A percentile compares a stretch with the other conserved stretches of the same genome.
These are phyloP conservation scores for Chrysina gloriosa DNA, from an alignment of 2,888 invertebrate species.

Conservation along the genomic window DNA sequence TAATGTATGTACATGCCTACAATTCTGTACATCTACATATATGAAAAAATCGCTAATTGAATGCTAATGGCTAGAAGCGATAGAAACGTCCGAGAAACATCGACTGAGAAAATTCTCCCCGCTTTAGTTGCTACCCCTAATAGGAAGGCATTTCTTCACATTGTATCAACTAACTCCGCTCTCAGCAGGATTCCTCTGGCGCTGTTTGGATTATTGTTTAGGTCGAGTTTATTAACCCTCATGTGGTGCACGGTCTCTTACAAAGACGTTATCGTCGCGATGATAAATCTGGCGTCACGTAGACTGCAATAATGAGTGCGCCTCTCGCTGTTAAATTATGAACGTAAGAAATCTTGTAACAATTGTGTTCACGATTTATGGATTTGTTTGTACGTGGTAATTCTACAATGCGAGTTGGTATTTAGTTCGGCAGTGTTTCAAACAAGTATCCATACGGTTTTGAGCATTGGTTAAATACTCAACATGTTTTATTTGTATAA, in stretches of 20 bases:
- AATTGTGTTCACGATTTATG: conserved; percentile 16
- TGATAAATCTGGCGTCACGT: conserved; percentile 36
- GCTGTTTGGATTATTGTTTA: conserved; percentile 28
- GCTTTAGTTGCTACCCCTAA: neutral
- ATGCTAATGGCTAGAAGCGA: too few species aligned
- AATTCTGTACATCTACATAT: too few species aligned
- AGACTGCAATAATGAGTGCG: conserved; percentile 26
- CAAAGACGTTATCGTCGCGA: conserved; percentile 30
- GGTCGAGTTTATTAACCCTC: conserved; percentile 31
- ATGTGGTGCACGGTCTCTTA: conserved; percentile 24
- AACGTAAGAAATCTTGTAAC: conserved; percentile 14
- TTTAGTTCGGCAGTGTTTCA: too few species aligned
- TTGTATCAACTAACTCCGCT: conserved; percentile 3
- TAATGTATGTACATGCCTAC: too few species aligned
- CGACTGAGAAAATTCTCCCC: conserved; percentile 18
- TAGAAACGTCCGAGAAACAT: too few species aligned
- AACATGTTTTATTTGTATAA: too few species aligned
- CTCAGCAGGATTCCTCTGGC: conserved; percentile 10
- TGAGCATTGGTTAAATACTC: too few species aligned
- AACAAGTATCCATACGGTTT: too few species aligned
- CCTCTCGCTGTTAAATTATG: neutral
- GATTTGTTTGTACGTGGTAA: conserved; percentile 16
- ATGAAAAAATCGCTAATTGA: too few species aligned
- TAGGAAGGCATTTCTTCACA: conserved; percentile 13
- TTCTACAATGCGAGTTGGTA: too few species aligned